Conservation (phyloP, 2,888 invertebrate genomes). For the Cerastis rubricosa region DNA sequence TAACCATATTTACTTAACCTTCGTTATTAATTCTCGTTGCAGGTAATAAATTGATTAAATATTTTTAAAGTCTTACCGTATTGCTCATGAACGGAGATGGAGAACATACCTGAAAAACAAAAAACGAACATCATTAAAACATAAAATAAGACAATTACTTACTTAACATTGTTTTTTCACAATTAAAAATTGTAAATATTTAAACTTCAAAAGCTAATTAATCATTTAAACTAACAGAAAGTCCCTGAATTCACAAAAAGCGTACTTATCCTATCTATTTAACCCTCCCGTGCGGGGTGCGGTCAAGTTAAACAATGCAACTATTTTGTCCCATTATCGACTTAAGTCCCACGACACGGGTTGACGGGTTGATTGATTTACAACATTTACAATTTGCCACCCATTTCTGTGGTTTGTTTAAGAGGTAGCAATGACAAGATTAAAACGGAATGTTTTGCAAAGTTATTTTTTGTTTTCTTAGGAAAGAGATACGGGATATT, state of each 20-base stretch:
- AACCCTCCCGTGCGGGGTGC: constrained; percentile 60
- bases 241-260: constrained; percentile 49
- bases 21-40: background rate
- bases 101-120: constrained; percentile 71
- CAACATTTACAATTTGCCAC: constrained; percentile 67
- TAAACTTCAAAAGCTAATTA: background rate
- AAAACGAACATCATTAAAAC: background rate
- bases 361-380: constrained; percentile 48
- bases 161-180: background rate
- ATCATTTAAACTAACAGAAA: constrained; percentile 17
- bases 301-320: constrained; percentile 65
- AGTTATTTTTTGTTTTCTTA: constrained; percentile 35
- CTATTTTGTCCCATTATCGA: constrained; percentile 56
- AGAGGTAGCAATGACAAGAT: constrained; percentile 75
- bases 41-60: constrained; percentile 4
- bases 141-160: background rate
- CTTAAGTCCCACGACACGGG: constrained; percentile 49
- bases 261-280: constrained; percentile 57
- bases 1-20: constrained; percentile 25
- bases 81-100: constrained; percentile 43
- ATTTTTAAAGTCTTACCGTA: constrained; percentile 43
- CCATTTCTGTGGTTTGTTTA: constrained; percentile 58
- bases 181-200: background rate
- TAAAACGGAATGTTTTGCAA: constrained; percentile 57
- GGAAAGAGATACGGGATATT: constrained; percentile 34